Evolutionary conservation across 1,140 invertebrate species (phyloP).

Genomic region (Hycleus cichorii): DNA sequence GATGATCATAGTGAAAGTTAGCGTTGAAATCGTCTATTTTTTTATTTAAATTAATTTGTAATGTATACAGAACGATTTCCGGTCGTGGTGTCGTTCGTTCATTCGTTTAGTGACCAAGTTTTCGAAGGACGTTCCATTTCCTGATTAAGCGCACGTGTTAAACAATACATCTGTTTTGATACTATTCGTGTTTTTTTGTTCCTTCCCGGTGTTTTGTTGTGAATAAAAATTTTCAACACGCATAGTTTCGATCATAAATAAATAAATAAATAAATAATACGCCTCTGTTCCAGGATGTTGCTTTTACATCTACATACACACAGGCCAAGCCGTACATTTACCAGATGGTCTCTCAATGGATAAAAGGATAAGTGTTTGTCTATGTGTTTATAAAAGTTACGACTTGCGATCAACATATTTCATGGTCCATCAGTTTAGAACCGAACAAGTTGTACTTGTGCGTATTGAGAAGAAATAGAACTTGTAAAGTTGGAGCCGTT

Average conservation of each 20-base stretch:
- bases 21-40: not conserved
- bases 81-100: not conserved
- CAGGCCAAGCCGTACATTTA: not conserved
- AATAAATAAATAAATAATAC: not conserved
- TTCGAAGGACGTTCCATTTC: too few relatives aligned
- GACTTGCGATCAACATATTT: slow-evolving; percentile 8
- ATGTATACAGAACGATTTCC: not conserved
- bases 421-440: slow-evolving; percentile 9
- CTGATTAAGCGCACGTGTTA: too few relatives aligned
- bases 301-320: not conserved
- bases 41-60: not conserved
- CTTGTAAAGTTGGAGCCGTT: not conserved
- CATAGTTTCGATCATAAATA: not conserved
- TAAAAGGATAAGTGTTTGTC: slow-evolving; percentile 1
- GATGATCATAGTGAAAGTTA: too few relatives aligned
- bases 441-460: too few relatives aligned
- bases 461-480: too few relatives aligned
- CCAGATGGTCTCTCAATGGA: slow-evolving; percentile 1
- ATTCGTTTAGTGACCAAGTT: too few relatives aligned
- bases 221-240: too few relatives aligned
- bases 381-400: slow-evolving; percentile 1
- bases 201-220: too few relatives aligned
- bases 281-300: not conserved
- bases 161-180: too few relatives aligned
- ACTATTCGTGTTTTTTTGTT: too few relatives aligned